Base-by-base conservation (phyloP, 1,140 invertebrate species). In the Sinella curviseta region DNA sequence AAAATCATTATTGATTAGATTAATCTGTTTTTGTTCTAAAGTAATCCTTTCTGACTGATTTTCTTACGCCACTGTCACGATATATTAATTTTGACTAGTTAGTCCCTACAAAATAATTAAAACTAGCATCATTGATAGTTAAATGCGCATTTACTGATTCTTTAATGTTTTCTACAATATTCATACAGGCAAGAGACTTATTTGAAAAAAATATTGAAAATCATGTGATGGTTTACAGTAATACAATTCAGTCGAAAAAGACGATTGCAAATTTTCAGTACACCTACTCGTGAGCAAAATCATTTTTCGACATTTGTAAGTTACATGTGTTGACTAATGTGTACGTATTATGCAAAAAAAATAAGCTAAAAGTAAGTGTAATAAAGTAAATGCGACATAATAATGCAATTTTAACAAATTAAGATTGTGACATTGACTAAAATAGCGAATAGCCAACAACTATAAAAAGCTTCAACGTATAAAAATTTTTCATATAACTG, bases 51-150 rank as follows among this genome's bases (percentile, higher is more conserved):
- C 4, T 60, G 24, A 17, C 24, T 60, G 14, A 14, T 17, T 26
- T 3, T 60, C 8, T 60, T 3, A 4, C 4, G 57, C 24, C 24
- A 12, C 57, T 60, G 12, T 60, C 24, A 17, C 8, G 3, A 60
- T 48, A n/a, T 60, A n/a, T 4, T n/a, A 12, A 60, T 26, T 60
- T 60, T 60, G 57, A 60, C 57, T 60, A 60, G 57, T 60, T 26
- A 60, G 12, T 17, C 57, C 57, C 24, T 60, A 26, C 12, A 60
- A 60, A 16, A n/a, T 60, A 60, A 60, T 3, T 26, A 60, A 60
- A 60, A 60, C 57, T 60, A 60, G 57, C 57, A 60, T 60, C 57
- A 60, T 16, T 60, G 57, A 60, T 60, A 60, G 57, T 60, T 4
- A 26, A 60, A n/a, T 60, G 57, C 39, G 39, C 39, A 48, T 48